phyloP scores from a whole-genome alignment of 1,140 invertebrate species.

The Aphidius gifuensis region DNA sequence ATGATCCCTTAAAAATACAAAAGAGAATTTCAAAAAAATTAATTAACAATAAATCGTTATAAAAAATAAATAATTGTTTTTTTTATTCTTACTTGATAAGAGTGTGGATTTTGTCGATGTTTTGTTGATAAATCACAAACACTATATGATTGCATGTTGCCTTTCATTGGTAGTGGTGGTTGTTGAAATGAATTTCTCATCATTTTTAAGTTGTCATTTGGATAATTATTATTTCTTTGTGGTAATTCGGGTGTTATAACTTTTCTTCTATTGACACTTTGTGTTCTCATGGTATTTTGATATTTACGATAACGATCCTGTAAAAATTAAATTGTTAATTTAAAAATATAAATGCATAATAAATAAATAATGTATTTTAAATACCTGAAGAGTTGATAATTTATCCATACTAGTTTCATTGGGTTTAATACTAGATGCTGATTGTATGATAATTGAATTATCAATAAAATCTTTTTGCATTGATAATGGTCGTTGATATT shows the following conservation, averaged over 20 bases:
- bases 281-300: constrained; percentile 58
- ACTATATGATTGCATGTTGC: constrained; percentile 47
- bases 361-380: neutral
- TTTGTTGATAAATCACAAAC: constrained; percentile 46
- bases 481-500: constrained; percentile 34
- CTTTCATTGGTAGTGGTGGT: constrained; percentile 40
- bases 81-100: constrained; percentile 42
- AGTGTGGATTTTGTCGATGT: constrained; percentile 44
- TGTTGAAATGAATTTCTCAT: too few species aligned
- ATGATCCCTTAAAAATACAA: neutral
- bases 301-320: constrained; percentile 65
- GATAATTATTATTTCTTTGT: constrained; percentile 29
- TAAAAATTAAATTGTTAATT: too few species aligned
- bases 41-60: neutral
- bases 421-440: constrained; percentile 23
- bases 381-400: constrained; percentile 51
- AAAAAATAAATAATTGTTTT: too few species aligned
- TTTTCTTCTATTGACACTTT: constrained; percentile 46
- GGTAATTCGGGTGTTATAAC: constrained; percentile 28
- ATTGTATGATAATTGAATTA: constrained; percentile 31
- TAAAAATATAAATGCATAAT: neutral
- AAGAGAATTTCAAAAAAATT: neutral
- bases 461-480: constrained; percentile 35
- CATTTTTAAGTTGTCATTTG: constrained; percentile 32
- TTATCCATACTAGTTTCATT: constrained; percentile 41